Percentiles rank a stretch among this genome's conserved stretches.
Evolutionary conservation across 2,888 invertebrate genomes (phyloP).

Genomic region (Spilosoma lubricipeda): DNA sequence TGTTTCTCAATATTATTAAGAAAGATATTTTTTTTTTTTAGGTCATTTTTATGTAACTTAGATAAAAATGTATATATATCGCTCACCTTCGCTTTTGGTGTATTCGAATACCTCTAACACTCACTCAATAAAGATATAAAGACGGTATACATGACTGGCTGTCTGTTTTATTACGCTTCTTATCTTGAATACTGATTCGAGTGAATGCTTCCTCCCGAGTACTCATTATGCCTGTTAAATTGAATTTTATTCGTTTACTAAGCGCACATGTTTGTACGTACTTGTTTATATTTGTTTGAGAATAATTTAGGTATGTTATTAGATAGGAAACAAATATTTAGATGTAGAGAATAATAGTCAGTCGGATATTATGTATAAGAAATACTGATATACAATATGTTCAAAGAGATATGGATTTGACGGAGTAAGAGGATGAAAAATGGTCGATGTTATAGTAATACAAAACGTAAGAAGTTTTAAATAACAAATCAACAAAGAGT

Average conservation of each 20-base stretch:
- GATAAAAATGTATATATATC: not conserved
- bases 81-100: not conserved
- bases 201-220: slow-evolving; percentile 23
- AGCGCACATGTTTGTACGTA: not conserved
- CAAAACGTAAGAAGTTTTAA: not conserved
- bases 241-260: slow-evolving; percentile 8
- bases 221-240: slow-evolving; percentile 30
- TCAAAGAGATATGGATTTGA: not conserved
- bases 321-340: not conserved
- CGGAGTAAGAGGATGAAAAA: not conserved
- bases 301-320: not conserved
- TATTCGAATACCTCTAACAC: slow-evolving; percentile 5
- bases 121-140: slow-evolving; percentile 14
- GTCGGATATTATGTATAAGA: not conserved
- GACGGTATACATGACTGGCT: slow-evolving; percentile 26
- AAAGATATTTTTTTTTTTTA: no score
- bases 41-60: not conserved
- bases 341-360: not conserved
- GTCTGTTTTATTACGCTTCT: slow-evolving; percentile 37
- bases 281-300: not conserved
- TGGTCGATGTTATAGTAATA: not conserved
- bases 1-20: not conserved
- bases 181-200: slow-evolving; percentile 43
- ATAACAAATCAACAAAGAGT: not conserved
- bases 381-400: not conserved